Evolutionary conservation across 2,888 invertebrate genomes (phyloP), one percentile per base, ranked within the genome.

Genomic region (Geotrupes spiniger): DNA sequence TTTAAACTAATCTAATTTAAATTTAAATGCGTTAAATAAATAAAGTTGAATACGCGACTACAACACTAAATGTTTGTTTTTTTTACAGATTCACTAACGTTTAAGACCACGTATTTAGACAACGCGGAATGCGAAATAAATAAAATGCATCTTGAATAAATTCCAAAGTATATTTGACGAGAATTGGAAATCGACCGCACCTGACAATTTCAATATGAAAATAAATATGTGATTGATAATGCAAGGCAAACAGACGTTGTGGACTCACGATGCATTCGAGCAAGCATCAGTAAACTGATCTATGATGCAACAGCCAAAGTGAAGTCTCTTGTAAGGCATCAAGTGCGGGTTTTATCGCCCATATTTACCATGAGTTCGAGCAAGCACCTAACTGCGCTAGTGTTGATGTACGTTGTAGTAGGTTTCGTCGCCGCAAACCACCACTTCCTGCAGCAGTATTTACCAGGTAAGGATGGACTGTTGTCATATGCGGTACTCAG

Each of bases 311-410:
- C 42, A 47, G 42, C 47, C 37, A 9, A 51, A 36, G 38, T 44
- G 41, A 48, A 38, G 43, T 38, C 42, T 36, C 9, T 39, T 17
- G 27, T 21, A 10, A 15, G 26, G 12, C 38, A 41, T 41, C 39
- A 44, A 47, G 40, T 42, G 50, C 42, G 45, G 44, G 40, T 42
- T 37, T 29, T 41, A 39, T 26, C 38, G 16, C 25, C 26, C 26
- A 14, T 26, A 11, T 44, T 53, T 47, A 48, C 38, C 25, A 53
- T 53, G 53, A 51, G 44, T 39, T 49, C 37, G 42, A 46, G 37
- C 43, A 53, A 51, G 42, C 51, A 41, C 36, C 44, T 46, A 15
- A 40, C 52, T 17, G 37, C 48, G 25, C 37, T 48, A 17, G 17
- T 38, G 42, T 28, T 48, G 42, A 42, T 48, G 28, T 36, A 25